A percentile compares a stretch with the other conserved stretches of the same genome.
Conservation (phyloP, 2,888 invertebrate genomes). For the Oithona nana region DNA sequence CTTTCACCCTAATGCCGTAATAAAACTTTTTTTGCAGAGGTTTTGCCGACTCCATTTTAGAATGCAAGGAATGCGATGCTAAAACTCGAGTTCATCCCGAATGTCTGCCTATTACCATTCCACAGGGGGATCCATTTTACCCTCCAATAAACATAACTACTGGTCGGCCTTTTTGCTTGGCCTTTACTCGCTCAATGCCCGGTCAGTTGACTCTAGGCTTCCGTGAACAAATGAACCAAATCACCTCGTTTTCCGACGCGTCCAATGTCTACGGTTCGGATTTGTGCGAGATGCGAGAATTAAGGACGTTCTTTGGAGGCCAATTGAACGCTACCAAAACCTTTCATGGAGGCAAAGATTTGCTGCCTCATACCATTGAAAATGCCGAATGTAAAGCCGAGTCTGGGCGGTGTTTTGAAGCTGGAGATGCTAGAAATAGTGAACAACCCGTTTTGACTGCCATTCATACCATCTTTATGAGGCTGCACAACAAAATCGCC, state of each 20-base stretch:
- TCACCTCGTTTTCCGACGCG: slow-evolving; percentile 32
- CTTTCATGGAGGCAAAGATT: slow-evolving; percentile 26
- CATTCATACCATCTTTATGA: slow-evolving; percentile 66
- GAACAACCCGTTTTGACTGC: slow-evolving; percentile 76
- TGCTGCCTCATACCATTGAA: slow-evolving; percentile 29
- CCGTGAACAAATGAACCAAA: slow-evolving; percentile 34
- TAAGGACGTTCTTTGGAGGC: slow-evolving; percentile 29
- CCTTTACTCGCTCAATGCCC: slow-evolving; percentile 34
- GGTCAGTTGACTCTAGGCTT: slow-evolving; percentile 34
- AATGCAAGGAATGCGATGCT: slow-evolving; percentile 34
- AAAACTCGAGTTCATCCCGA: slow-evolving; percentile 32
- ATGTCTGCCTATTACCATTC: slow-evolving; percentile 36
- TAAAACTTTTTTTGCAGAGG: slow-evolving; percentile 22
- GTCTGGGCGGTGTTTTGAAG: slow-evolving; percentile 28
- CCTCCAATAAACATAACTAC: slow-evolving; percentile 29
- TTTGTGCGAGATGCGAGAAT: slow-evolving; percentile 28
- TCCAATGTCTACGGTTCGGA: slow-evolving; percentile 34
- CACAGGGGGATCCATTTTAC: slow-evolving; percentile 34
- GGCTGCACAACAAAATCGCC: slow-evolving; percentile 77
- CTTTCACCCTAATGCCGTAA: not conserved
- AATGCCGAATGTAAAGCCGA: slow-evolving; percentile 31
- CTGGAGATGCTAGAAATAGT: slow-evolving; percentile 68
- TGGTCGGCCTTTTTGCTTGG: slow-evolving; percentile 32
- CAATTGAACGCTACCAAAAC: slow-evolving; percentile 27
- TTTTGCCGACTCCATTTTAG: slow-evolving; percentile 30